Evolutionary conservation across 2,888 invertebrate genomes (phyloP), one percentile per base, ranked within the genome.

Genomic region (Branchellion lobata): DNA sequence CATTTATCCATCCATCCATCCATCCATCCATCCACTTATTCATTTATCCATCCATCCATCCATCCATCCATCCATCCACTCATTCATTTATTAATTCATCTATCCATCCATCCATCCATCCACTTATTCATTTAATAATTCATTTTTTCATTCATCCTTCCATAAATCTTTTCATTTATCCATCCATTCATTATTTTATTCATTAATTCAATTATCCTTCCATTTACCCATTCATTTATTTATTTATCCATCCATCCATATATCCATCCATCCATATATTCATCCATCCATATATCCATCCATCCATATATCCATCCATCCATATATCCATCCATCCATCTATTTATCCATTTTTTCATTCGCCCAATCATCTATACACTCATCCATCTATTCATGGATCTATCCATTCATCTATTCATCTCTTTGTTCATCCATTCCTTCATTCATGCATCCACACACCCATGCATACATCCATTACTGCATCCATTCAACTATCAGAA

Each of bases 281-380:
- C 24, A 8, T 69, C 21, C 27, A 5, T 11, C 21, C n/a, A n/a
- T 40, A 11, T 5, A 27, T 74, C 29, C 11, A 21, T 31, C 14
- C 24, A 29, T 76, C 51, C 5, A 2, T n/a, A 5, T 5, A 2
- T 18, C 3, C 34, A n/a, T 27, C 29, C 11, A 5, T 14, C 3
- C 33, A n/a, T 8, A 8, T 11, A 27, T 5, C 31, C 21, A 71
- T 33, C 8, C 11, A 27, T 5, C 18, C 24, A 29, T 11, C 21
- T n/a, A 2, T 40, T 14, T 11, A 65, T 65, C 69, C 57, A 61
- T 72, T 18, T 65, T 29, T 24, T 36, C 88, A 89, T 51, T 87
- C 96, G 95, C 95, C 94, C 87, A 95, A 96, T 87, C 96, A 96
- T 36, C 31, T 8, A 34, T 24, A 14, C n/a, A 77, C 47, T 29